These are phyloP conservation scores for Channa striata DNA, from an alignment of 2,797 vertebrate species.

Conservation along the genomic window DNA sequence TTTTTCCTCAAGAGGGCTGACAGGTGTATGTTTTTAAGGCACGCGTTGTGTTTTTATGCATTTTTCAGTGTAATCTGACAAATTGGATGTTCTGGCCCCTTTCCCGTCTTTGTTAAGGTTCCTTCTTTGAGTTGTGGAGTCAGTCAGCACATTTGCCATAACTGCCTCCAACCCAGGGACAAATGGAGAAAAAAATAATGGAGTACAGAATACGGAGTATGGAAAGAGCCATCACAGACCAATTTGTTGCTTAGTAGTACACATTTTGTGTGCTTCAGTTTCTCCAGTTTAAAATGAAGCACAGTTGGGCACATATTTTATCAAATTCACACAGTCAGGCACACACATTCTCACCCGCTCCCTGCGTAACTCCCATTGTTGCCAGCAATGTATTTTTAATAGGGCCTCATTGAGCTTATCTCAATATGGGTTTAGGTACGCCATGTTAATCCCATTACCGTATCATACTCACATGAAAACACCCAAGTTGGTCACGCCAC, in stretches of 20 bases:
- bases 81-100: neutral
- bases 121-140: constrained; percentile 1
- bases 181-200: constrained; percentile 17
- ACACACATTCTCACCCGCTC: constrained; percentile 31
- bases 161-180: neutral
- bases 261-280: constrained; percentile 3
- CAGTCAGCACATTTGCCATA: neutral
- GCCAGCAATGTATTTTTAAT: constrained; percentile 75
- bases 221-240: neutral
- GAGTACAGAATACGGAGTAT: neutral
- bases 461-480: constrained; percentile 74
- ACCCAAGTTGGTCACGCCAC: constrained; percentile 72
- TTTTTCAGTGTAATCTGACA: neutral
- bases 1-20: neutral
- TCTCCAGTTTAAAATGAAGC: constrained; percentile 21
- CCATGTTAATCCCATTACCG: constrained; percentile 81
- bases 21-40: neutral
- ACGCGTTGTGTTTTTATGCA: no score
- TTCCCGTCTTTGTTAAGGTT: neutral
- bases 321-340: constrained; percentile 39
- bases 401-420: constrained; percentile 77
- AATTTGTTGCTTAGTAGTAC: neutral
- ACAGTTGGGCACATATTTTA: constrained; percentile 34
- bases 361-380: constrained; percentile 55
- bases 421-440: constrained; percentile 83